Evolutionary conservation across 2,797 vertebrate species (phyloP).

Genomic region (Triplophysa yarkandensis): DNA sequence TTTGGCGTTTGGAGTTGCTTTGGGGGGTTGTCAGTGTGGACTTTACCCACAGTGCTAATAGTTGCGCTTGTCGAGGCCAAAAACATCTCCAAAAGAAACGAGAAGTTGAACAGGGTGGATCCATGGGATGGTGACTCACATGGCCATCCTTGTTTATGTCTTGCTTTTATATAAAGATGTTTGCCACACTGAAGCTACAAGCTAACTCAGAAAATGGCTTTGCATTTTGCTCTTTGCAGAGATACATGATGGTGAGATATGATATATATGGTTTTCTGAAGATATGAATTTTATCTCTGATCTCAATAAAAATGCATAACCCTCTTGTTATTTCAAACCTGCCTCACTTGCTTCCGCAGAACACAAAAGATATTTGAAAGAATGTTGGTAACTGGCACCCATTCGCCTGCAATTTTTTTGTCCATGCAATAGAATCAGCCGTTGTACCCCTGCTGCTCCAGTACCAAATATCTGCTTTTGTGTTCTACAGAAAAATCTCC

Average conservation of each 20-base stretch:
- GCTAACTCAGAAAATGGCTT: neutral
- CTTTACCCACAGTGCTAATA: conserved; percentile 41
- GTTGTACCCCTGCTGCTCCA: too few relatives aligned
- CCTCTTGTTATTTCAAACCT: too few relatives aligned
- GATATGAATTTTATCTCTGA: neutral
- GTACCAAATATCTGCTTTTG: too few relatives aligned
- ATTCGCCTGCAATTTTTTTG: too few relatives aligned
- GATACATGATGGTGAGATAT: neutral
- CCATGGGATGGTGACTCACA: conserved; percentile 56
- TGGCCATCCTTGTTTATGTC: conserved; percentile 51
- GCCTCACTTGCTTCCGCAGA: too few relatives aligned
- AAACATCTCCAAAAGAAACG: neutral
- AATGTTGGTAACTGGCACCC: too few relatives aligned
- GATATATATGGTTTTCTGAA: neutral
- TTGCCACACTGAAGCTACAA: neutral
- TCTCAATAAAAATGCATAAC: too few relatives aligned
- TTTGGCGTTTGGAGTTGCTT: conserved; percentile 49
- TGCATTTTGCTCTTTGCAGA: neutral
- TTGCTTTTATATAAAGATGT: conserved; percentile 10
- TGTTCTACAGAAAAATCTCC: too few relatives aligned
- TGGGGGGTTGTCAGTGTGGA: conserved; percentile 39
- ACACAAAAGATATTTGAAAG: too few relatives aligned
- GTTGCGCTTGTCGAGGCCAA: conserved; percentile 24
- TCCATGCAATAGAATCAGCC: too few relatives aligned
- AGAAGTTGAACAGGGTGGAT: conserved; percentile 5